Conservation (phyloP, 2,113 vertebrate genomes). For the Tenrec ecaudatus region DNA sequence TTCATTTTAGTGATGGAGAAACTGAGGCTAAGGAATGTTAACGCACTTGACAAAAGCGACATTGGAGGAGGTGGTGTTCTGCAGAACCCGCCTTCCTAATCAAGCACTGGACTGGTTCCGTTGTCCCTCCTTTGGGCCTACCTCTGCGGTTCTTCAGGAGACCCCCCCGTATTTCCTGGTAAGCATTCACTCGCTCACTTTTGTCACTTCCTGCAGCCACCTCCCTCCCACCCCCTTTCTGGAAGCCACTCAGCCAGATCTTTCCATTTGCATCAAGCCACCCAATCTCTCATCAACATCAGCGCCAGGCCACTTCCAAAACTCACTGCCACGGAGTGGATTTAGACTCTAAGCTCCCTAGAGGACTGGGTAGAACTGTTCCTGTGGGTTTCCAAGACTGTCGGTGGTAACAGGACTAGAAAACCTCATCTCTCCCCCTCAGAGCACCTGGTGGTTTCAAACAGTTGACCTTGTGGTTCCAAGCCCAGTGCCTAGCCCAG, state of each 20-base stretch:
- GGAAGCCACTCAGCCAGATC: neutral
- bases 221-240: neutral
- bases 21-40: neutral
- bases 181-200: neutral
- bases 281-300: neutral
- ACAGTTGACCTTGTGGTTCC: neutral
- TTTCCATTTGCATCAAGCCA: neutral
- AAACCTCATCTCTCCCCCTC: neutral
- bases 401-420: neutral
- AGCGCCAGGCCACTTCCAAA: too few species aligned
- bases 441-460: neutral
- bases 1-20: neutral
- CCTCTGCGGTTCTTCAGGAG: neutral
- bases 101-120: neutral
- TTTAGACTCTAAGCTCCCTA: too few species aligned
- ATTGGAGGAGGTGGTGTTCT: neutral
- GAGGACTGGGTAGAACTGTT: too few species aligned
- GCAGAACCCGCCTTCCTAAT: neutral
- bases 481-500: neutral
- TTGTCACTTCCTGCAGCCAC: neutral
- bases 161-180: neutral
- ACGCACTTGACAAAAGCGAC: neutral
- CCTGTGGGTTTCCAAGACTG: neutral
- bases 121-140: neutral
- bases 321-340: too few species aligned